phyloP scores from a whole-genome alignment of 2,797 vertebrate species.

The Pseudocheirus occidentalis region DNA sequence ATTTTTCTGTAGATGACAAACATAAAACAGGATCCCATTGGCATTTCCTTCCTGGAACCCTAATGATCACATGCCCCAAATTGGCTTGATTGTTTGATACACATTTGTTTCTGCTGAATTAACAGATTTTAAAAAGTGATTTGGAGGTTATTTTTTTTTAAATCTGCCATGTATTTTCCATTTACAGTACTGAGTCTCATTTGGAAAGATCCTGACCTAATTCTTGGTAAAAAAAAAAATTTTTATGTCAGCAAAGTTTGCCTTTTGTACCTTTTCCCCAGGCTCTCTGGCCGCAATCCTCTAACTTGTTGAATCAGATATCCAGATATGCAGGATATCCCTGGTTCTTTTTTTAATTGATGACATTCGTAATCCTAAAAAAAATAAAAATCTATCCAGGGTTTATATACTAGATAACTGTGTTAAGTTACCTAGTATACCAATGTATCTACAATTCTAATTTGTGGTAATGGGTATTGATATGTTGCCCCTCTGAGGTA shows the following conservation, averaged over 20 bases:
- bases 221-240: neutral
- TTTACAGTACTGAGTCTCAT: neutral
- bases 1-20: neutral
- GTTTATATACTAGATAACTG: too few relatives aligned
- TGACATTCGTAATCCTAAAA: neutral
- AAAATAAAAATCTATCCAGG: neutral
- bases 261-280: neutral
- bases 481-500: neutral
- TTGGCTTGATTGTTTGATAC: neutral
- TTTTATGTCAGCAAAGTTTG: neutral
- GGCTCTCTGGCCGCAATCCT: neutral
- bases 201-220: neutral
- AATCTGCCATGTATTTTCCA: neutral
- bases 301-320: neutral
- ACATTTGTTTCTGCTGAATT: neutral
- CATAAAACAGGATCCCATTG: neutral
- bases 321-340: neutral
- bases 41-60: neutral
- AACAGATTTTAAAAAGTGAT: neutral
- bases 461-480: neutral
- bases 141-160: neutral
- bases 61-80: neutral
- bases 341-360: neutral
- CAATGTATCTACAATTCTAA: neutral
- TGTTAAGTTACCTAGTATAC: neutral